phyloP scores from a whole-genome alignment of 2,797 vertebrate genomes.

The Gambusia yucatana region DNA sequence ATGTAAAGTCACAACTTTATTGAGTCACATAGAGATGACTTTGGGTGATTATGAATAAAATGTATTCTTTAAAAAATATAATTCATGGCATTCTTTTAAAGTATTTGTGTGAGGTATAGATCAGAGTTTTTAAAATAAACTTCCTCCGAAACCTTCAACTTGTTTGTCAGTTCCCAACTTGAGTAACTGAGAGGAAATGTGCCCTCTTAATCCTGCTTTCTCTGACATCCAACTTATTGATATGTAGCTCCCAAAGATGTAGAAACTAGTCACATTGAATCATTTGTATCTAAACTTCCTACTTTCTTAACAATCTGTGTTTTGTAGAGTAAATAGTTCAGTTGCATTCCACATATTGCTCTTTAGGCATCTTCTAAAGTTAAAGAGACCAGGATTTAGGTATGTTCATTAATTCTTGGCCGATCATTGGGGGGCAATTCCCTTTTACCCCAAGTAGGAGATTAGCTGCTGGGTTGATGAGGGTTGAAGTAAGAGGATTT shows the following conservation, averaged over 20 bases:
- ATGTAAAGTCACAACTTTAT: neutral
- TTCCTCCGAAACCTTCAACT: neutral
- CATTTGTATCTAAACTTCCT: neutral
- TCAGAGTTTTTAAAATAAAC: neutral
- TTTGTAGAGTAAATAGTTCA: neutral
- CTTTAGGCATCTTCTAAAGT: neutral
- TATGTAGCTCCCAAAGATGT: neutral
- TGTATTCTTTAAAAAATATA: neutral
- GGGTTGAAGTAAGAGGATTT: conserved; percentile 26
- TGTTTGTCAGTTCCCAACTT: neutral
- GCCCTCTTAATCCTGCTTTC: neutral
- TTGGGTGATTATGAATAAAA: neutral
- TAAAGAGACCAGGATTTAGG: conserved; percentile 50
- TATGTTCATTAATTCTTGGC: conserved; percentile 50
- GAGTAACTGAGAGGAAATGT: neutral
- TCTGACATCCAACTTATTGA: neutral
- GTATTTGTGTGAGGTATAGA: neutral
- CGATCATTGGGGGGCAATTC: conserved; percentile 42
- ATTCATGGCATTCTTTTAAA: neutral
- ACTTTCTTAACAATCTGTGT: neutral
- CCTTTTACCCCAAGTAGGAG: conserved; percentile 48
- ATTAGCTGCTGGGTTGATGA: conserved; percentile 55
- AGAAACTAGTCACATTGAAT: neutral
- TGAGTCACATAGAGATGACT: neutral
- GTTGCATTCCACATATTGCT: neutral